Evolutionary conservation across 2,113 vertebrate species (phyloP), one percentile per base, ranked within the genome.

Genomic region (Epinephelus moara): DNA sequence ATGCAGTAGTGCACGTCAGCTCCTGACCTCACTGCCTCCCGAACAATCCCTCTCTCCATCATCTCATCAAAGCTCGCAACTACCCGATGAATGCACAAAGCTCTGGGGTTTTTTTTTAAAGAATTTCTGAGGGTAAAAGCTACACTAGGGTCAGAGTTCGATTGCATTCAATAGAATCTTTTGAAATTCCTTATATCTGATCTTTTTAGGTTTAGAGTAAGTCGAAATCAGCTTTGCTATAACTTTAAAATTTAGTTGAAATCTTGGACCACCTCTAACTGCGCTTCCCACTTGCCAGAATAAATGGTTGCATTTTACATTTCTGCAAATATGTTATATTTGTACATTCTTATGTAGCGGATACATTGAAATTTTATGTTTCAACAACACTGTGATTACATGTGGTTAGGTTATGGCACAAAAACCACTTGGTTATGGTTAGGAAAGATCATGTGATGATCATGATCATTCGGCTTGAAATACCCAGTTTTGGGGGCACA

Each of bases 1-100:
- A 93, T 93, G 93, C 72, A 73, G 47, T 59, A 70, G 57, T 82
- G 87, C 92, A 93, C 53, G 82, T 13, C 66, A 40, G 18, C 63
- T 63, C 53, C 57, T 50, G 21, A 72, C 75, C 81, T 57, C 57
- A 40, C 78, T 13, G 75, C 70, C 27, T 15, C 82, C 80, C 23
- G 25, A 80, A 71, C 63, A n/a, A 13, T 14, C 71, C 59, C 12
- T 21, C 59, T 59, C 19, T 59, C 30, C 75, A 79, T 70, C 79
- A 73, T 63, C 27, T 70, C 61, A 78, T 78, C 57, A 70, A 84
- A 70, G 70, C 75, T 59, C 59, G 57, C 27, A 68, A 13, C 75
- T 40, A 55, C 60, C 18, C 1, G 19, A 37, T 59, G 57, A 83
- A 83, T 79, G 66, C 56, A 14, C 11, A 25, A 15, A 62, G 6